Evolutionary conservation across 2,113 vertebrate genomes (phyloP), one percentile per base, ranked within the genome.

Genomic region (Dunckerocampus dactyliophorus): DNA sequence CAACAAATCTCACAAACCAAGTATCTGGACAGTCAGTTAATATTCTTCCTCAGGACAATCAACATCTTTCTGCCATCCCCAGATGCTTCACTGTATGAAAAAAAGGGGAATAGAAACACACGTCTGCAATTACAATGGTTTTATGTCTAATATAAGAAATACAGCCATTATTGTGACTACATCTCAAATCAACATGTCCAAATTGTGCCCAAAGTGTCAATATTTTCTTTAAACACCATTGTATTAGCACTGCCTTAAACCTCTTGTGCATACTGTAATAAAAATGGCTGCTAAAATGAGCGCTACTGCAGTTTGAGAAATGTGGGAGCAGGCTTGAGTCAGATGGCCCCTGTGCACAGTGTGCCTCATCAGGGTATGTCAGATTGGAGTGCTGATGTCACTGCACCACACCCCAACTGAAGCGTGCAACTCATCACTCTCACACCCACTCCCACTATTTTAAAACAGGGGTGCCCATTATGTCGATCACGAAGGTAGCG

Each of bases 1-100:
- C 24, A 28, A 28, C 24, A 28, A 28, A 28, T 28, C 21, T 51
- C 21, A 51, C 21, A 22, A 24, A 24, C 21, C 21, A 51, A 14
- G 49, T 14, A 28, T 28, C 24, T 14, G 49, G 21, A 20, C 12
- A 22, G 12, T 6, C 55, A 93, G 89, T 64, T 91, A 90, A 75
- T 90, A 93, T 46, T 92, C 87, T 31, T 90, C 87, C 73, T n/a
- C n/a, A n/a, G 93, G 79, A 82, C 92, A 71, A 24, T 92, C 78
- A 94, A 59, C 7, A 14, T 2, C 12, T 17, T 21, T 37, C 1
- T 12, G 47, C 22, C 34, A 22, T 7, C 16, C 51, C 19, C 31
- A 47, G 50, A 16, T 4, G 8, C 19, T 17, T 4, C 4, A 8
- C 22, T 13, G 28, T 0, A 19, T 1, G 1, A 16, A 12, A n/a